Conservation (phyloP, 1,140 invertebrate species). For the Cyclina sinensis region DNA sequence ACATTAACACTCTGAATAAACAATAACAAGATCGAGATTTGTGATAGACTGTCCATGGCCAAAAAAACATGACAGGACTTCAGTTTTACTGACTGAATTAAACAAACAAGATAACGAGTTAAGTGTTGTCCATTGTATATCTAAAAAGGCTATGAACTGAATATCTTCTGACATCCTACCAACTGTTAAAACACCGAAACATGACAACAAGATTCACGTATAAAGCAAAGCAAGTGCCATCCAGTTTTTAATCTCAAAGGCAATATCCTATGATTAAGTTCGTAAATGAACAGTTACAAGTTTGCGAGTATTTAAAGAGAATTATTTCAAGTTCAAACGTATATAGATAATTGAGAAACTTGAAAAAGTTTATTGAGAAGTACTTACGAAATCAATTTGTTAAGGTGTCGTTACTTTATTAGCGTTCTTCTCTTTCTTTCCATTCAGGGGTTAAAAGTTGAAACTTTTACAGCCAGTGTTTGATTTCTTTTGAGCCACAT, state of each 20-base stretch:
- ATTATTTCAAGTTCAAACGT: too few relatives aligned
- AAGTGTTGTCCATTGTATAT: background rate
- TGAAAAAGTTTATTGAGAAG: background rate
- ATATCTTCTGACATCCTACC: too few relatives aligned
- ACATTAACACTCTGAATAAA: background rate
- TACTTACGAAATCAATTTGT: background rate
- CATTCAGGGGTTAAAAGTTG: slow-evolving; percentile 26
- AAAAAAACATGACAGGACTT: too few relatives aligned
- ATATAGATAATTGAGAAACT: too few relatives aligned
- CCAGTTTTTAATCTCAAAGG: too few relatives aligned
- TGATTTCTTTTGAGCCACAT: background rate
- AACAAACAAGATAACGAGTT: background rate
- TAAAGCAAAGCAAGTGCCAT: too few relatives aligned
- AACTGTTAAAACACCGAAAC: too few relatives aligned
- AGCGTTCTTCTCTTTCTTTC: background rate
- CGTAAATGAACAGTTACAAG: too few relatives aligned
- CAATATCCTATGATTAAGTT: too few relatives aligned
- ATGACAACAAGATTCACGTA: too few relatives aligned
- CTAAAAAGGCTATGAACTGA: background rate
- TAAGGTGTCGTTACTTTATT: background rate
- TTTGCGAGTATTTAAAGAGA: too few relatives aligned
- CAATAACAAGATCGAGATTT: background rate
- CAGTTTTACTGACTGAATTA: background rate
- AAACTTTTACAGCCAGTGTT: background rate
- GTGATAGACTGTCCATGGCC: background rate